Base-by-base conservation (phyloP, 2,113 vertebrate species). In the Turdus rufiventris region DNA sequence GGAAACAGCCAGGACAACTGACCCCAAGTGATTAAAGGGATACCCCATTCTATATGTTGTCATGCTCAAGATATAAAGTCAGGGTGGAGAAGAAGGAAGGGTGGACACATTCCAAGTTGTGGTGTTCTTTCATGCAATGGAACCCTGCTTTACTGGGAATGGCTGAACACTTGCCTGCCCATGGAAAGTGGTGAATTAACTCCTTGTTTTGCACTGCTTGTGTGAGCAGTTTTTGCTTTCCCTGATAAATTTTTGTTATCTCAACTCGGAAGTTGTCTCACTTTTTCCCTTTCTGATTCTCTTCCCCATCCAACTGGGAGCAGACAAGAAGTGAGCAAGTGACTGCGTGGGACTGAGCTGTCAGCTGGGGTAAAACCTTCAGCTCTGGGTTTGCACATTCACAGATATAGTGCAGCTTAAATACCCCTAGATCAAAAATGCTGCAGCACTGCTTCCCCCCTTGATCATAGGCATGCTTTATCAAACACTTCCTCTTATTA, bases 81-180 rank as follows among this genome's bases (percentile, higher is more conserved):
- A 62, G 25, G 9, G 3, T 23, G 10, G 10, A 77, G 53, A 66
- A 76, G 36, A 34, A 77, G 12, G 18, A 81, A 43, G 26, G 5
- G 19, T 4, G 5, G 18, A 8, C 9, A 31, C 0, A 0, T 34
- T 65, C 33, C 16, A 19, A 21, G 10, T 45, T 54, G 48, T 12
- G 18, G 5, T 4, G 7, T 14, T 71, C 56, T 25, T 17, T 76
- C 3, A 0, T 0, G 3, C 24, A 12, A 67, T 16, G 11, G n/a
- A 77, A 25, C 21, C 12, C 9, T 33, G 11, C 24, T 40, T n/a
- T 72, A 29, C 45, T 38, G 63, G 20, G 26, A 58, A 20, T n/a
- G 26, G 33, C 34, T 71, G 40, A 61, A 67, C 34, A 26, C 9
- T 28, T n/a, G 4, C 10, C 13, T 45, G 20, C 10, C 9, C 1